Percentiles rank a stretch among this genome's conserved stretches.
Evolutionary conservation across 2,113 vertebrate genomes (phyloP).

Genomic region (Siniperca chuatsi): DNA sequence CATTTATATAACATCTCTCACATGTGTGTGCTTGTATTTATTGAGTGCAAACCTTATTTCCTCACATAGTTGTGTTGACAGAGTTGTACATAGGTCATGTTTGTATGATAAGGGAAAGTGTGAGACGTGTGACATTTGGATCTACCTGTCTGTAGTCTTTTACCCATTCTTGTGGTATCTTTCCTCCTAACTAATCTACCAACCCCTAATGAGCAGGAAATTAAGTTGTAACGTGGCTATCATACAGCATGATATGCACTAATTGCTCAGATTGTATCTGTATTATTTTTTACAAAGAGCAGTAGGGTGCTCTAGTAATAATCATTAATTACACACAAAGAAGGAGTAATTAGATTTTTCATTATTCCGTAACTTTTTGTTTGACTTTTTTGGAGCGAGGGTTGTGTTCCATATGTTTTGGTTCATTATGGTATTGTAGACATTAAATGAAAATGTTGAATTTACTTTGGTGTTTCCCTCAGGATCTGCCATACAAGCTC

Average conservation of each 20-base stretch:
- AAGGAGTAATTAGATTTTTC: slow-evolving; percentile 84
- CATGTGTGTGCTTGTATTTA: not conserved
- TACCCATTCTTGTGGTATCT: slow-evolving; percentile 29
- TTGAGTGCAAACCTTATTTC: slow-evolving; percentile 7
- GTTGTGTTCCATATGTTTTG: slow-evolving; percentile 68
- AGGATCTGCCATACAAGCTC: not conserved
- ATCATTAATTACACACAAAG: slow-evolving; percentile 88
- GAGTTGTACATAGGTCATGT: slow-evolving; percentile 24
- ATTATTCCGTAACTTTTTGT: slow-evolving; percentile 81
- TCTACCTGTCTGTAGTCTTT: slow-evolving; percentile 26
- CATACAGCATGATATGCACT: slow-evolving; percentile 81
- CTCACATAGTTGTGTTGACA: not conserved
- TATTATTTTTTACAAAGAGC: slow-evolving; percentile 82
- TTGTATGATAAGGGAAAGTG: not conserved
- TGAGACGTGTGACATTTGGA: slow-evolving; percentile 2
- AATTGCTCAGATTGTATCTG: slow-evolving; percentile 88
- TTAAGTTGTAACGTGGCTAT: slow-evolving; percentile 83
- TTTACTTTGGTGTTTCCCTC: not conserved
- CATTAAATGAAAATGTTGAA: slow-evolving; percentile 28
- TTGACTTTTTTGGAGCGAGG: slow-evolving; percentile 33
- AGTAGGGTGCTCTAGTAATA: slow-evolving; percentile 83
- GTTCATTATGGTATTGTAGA: slow-evolving; percentile 58
- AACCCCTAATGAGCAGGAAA: slow-evolving; percentile 84
- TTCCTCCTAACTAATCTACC: slow-evolving; percentile 66
- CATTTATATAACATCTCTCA: slow-evolving; percentile 43